Conservation (phyloP, 2,888 invertebrate genomes). For the Pachydiplax longipennis region DNA sequence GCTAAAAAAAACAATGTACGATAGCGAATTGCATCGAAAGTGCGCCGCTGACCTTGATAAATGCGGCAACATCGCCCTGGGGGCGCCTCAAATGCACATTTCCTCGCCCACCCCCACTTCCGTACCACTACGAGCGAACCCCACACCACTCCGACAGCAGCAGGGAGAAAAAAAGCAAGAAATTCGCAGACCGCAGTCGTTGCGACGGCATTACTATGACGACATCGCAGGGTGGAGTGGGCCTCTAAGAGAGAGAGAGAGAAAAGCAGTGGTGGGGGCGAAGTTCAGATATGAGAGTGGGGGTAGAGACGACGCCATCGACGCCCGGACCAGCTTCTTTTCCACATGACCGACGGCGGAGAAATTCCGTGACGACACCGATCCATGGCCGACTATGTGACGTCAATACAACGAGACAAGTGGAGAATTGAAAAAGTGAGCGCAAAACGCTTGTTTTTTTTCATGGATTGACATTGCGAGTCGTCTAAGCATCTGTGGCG, state of each 20-base stretch:
- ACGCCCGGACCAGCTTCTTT: background rate
- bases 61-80: background rate
- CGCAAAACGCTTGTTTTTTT: background rate
- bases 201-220: background rate
- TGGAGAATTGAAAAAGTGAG: background rate
- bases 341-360: background rate
- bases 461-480: background rate
- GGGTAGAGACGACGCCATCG: background rate
- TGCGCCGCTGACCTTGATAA: background rate
- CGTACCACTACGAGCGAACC: background rate
- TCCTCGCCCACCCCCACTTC: background rate
- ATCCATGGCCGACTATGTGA: conserved; percentile 2
- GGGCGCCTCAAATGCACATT: background rate
- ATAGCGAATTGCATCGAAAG: background rate
- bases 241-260: background rate
- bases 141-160: background rate
- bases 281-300: background rate
- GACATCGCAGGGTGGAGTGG: background rate
- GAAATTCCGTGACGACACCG: conserved; percentile 27
- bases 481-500: background rate
- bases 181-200: background rate
- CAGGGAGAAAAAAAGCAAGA: background rate
- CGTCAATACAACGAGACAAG: conserved; percentile 24
- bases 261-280: background rate
- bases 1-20: background rate